phyloP scores from a whole-genome alignment of 2,113 vertebrate genomes.

The Peromyscus californicus region DNA sequence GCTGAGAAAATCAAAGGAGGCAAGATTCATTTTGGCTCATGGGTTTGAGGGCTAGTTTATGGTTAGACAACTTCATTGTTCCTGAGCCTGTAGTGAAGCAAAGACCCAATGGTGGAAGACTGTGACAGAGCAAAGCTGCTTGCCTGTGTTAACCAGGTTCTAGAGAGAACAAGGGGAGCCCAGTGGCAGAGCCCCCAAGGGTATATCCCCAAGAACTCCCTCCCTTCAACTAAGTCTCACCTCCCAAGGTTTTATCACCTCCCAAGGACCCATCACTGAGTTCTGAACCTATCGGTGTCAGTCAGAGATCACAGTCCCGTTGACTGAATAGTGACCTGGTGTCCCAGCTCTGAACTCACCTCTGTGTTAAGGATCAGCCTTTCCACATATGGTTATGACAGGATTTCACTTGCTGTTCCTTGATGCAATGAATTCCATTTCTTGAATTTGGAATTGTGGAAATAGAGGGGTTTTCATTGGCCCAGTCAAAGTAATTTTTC shows the following conservation, averaged over 20 bases:
- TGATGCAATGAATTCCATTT: neutral
- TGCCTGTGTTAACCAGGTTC: neutral
- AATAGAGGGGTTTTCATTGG: neutral
- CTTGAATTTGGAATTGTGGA: slow-evolving; percentile 39
- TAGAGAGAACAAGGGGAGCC: neutral
- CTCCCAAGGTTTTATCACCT: neutral
- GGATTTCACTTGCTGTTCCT: neutral
- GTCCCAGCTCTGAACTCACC: neutral
- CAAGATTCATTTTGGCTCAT: neutral
- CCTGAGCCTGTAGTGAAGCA: neutral
- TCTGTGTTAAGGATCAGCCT: neutral
- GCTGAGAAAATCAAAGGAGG: neutral
- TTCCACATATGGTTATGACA: neutral
- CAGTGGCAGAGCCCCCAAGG: neutral
- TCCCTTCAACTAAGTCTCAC: neutral
- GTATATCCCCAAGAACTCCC: neutral
- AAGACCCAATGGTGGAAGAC: neutral
- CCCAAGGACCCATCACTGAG: neutral
- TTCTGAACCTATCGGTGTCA: neutral
- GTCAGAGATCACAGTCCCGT: neutral
- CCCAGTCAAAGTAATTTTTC: slow-evolving; percentile 21
- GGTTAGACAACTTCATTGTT: neutral
- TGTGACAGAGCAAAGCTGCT: neutral
- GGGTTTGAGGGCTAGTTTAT: neutral
- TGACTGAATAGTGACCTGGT: neutral